Conservation (phyloP, 64 coral and sea anemone species). For the Porites lutea region DNA sequence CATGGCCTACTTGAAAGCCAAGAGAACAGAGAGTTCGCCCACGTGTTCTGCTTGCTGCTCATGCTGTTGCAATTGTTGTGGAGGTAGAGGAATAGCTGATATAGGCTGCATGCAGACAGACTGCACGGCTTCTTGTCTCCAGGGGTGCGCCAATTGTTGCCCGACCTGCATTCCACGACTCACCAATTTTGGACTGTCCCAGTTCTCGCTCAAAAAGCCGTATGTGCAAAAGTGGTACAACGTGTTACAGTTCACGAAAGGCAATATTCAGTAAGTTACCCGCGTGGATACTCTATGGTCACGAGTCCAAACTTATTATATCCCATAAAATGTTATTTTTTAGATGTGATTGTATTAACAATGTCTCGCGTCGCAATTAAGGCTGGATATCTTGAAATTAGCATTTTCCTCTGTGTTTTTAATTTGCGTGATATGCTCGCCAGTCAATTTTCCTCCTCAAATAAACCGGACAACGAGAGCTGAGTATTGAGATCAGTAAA, state of each 20-base stretch:
- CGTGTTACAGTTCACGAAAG: constrained; percentile 55
- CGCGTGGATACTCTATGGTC: too few species aligned
- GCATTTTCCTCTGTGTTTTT: too few species aligned
- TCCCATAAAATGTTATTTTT: too few species aligned
- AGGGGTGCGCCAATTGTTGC: constrained; percentile 48
- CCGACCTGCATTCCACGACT: constrained; percentile 24
- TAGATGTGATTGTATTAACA: too few species aligned
- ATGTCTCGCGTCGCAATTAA: too few species aligned
- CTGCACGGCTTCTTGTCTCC: constrained; percentile 55
- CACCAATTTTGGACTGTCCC: constrained; percentile 43
- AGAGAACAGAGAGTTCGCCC: not conserved
- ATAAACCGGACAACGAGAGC: too few species aligned
- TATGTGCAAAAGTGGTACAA: constrained; percentile 65
- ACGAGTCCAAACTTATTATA: too few species aligned
- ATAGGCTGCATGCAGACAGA: constrained; percentile 38
- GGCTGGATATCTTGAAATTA: too few species aligned
- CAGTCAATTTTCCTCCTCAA: too few species aligned
- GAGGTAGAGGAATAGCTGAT: constrained; percentile 42
- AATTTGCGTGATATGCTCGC: too few species aligned
- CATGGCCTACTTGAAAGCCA: constrained; percentile 1
- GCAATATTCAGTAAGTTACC: constrained; percentile 51
- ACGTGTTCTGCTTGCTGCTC: constrained; percentile 2
- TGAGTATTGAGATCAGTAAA: too few species aligned
- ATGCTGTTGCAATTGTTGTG: not conserved
- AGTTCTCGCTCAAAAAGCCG: not conserved